These are phyloP conservation scores for Limenitis arthemis DNA, from an alignment of 2,888 invertebrate genomes.

Conservation along the genomic window DNA sequence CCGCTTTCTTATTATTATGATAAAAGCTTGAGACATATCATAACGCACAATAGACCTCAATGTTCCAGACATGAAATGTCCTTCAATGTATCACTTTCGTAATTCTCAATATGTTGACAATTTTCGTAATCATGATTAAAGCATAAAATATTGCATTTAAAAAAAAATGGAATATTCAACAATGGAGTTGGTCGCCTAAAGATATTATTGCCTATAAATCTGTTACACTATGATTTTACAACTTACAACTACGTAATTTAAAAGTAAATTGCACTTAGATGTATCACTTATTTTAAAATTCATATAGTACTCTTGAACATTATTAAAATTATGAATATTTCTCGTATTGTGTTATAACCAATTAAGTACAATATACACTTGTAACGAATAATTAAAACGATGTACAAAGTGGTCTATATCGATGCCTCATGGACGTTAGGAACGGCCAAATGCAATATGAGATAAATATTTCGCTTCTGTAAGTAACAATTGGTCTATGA, in stretches of 20 bases:
- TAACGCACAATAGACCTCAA: too few relatives aligned
- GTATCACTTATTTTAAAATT: slow-evolving; percentile 31
- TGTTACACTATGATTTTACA: slow-evolving; percentile 17
- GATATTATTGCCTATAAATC: slow-evolving; percentile 10
- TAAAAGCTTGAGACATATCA: too few relatives aligned
- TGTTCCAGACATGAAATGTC: too few relatives aligned
- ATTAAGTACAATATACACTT: slow-evolving; percentile 8
- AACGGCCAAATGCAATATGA: too few relatives aligned
- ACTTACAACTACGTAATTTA: slow-evolving; percentile 18
- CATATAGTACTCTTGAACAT: slow-evolving; percentile 18
- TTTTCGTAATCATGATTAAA: too few relatives aligned
- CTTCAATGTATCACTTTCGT: too few relatives aligned
- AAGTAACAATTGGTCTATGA: too few relatives aligned
- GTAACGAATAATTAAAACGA: not conserved
- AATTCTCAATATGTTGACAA: too few relatives aligned
- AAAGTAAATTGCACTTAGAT: slow-evolving; percentile 37
- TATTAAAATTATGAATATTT: slow-evolving; percentile 7
- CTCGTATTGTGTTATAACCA: slow-evolving; percentile 1
- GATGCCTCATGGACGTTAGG: too few relatives aligned
- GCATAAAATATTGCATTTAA: not conserved
- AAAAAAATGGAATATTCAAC: not conserved
- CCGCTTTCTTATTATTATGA: too few relatives aligned
- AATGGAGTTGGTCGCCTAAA: slow-evolving; percentile 1
- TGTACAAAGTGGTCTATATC: too few relatives aligned
- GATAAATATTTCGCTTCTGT: too few relatives aligned